phyloP scores from a whole-genome alignment of 2,113 vertebrate species.

The Callipepla californica region DNA sequence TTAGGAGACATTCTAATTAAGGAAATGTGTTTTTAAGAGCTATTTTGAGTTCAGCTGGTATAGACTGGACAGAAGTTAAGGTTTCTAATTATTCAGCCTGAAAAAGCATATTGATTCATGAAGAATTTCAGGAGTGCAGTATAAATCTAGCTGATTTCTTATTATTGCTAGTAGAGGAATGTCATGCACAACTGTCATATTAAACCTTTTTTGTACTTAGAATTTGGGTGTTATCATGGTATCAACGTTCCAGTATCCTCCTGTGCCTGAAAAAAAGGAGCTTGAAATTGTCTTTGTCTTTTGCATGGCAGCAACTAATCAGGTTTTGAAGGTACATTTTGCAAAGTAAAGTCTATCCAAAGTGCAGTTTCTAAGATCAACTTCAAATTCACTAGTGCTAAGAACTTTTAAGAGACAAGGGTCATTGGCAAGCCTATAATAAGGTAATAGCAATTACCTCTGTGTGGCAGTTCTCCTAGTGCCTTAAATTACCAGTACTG shows the following conservation, averaged over 20 bases:
- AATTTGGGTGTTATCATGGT: neutral
- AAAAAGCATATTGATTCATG: neutral
- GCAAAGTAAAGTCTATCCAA: neutral
- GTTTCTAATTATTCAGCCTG: conserved; percentile 32
- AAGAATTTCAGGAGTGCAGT: neutral
- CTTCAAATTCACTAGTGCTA: neutral
- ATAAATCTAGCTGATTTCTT: neutral
- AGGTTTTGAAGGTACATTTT: neutral
- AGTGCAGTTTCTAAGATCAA: neutral
- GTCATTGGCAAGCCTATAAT: neutral
- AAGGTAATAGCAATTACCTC: neutral
- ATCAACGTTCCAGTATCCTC: neutral
- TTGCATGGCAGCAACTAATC: neutral
- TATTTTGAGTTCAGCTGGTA: conserved; percentile 23
- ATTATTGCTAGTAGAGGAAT: neutral
- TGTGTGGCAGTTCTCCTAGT: neutral
- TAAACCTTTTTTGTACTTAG: neutral
- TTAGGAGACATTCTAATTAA: conserved; percentile 50
- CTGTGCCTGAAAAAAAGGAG: neutral
- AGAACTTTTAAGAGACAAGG: neutral
- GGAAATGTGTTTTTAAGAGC: conserved; percentile 41
- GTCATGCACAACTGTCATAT: neutral
- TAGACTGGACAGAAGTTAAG: conserved; percentile 17
- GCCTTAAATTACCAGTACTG: neutral
- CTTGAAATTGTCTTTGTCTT: neutral